These are phyloP conservation scores for Notiomystis cincta DNA, from an alignment of 2,113 vertebrate species.

Conservation along the genomic window DNA sequence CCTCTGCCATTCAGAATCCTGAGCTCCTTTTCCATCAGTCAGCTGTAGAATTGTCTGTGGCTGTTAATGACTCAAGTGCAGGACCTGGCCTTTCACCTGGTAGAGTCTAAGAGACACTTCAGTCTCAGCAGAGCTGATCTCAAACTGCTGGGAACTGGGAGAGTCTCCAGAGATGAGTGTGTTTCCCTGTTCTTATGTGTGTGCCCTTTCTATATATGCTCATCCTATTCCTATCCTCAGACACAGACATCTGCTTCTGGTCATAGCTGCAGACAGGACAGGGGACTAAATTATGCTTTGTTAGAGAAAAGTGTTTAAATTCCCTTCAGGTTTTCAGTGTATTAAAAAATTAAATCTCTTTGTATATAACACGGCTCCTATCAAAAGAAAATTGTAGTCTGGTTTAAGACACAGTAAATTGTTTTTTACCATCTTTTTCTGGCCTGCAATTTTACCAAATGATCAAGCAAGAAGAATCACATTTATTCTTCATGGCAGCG, in stretches of 20 bases:
- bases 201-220: neutral
- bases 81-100: accelerated
- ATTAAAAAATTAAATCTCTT: neutral
- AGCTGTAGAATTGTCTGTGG: neutral
- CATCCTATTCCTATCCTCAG: neutral
- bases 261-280: neutral
- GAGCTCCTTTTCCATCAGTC: neutral
- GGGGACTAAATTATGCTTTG: neutral
- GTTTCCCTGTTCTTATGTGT: neutral
- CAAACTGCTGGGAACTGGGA: neutral
- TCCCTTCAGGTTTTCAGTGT: neutral
- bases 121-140: neutral
- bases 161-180: neutral
- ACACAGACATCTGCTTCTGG: neutral
- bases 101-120: neutral
- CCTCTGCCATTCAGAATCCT: neutral
- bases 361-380: neutral
- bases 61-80: neutral
- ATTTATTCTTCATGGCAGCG: neutral
- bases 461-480: neutral
- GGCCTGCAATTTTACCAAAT: neutral
- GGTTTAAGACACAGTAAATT: neutral
- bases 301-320: neutral
- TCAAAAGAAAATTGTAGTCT: neutral
- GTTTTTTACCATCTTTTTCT: neutral